These are phyloP conservation scores for Brachionus calyciflorus DNA, from an alignment of 1,140 invertebrate genomes.

Conservation along the genomic window DNA sequence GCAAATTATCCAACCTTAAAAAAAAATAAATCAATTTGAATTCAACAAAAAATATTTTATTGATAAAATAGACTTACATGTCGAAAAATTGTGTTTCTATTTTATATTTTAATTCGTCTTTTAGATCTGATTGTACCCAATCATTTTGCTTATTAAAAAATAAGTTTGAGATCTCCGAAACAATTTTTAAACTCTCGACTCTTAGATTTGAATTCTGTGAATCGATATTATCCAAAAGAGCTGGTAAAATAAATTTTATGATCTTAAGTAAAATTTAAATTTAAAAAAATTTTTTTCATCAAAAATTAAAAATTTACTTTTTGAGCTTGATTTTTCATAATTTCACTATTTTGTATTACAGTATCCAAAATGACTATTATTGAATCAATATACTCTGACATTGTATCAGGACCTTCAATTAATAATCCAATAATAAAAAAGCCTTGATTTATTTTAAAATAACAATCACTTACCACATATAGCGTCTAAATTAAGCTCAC, in stretches of 20 bases:
- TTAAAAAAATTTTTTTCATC: background rate
- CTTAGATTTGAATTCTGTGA: slow-evolving; percentile 4
- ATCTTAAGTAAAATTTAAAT: background rate
- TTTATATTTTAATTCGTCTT: slow-evolving; percentile 17
- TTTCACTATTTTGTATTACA: slow-evolving; percentile 6
- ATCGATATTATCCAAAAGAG: slow-evolving; percentile 20
- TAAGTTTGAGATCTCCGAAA: background rate
- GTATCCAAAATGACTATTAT: slow-evolving; percentile 13
- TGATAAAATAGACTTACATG: slow-evolving; percentile 16
- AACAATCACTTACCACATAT: slow-evolving; percentile 51
- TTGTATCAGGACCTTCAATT: slow-evolving; percentile 3
- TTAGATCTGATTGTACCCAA: background rate
- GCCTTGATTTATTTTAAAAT: slow-evolving; percentile 22
- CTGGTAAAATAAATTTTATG: background rate
- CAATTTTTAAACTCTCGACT: slow-evolving; percentile 9
- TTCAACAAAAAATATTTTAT: background rate
- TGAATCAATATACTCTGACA: slow-evolving; percentile 1
- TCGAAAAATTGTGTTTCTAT: slow-evolving; percentile 34
- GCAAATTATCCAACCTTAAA: background rate
- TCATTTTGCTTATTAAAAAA: background rate
- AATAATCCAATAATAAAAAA: background rate
- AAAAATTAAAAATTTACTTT: background rate
- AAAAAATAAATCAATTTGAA: background rate
- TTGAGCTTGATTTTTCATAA: background rate
- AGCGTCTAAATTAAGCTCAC: slow-evolving; percentile 52